Evolutionary conservation across 2,888 invertebrate genomes (phyloP).

Genomic region (Hoplodrina ambigua): DNA sequence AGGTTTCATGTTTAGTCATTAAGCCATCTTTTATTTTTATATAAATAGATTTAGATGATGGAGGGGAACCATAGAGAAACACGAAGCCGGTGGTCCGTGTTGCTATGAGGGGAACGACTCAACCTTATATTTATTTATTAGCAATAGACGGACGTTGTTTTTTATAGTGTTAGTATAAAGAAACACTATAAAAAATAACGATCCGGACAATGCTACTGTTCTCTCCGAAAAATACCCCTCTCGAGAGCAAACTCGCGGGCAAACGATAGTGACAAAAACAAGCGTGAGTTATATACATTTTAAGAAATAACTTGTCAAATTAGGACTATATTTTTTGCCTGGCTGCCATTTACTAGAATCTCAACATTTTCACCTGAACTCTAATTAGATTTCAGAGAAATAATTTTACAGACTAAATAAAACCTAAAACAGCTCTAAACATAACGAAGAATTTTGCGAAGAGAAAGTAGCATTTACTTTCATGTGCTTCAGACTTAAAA

Average conservation of each 20-base stretch:
- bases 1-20: no score
- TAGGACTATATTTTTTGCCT: slow-evolving; percentile 9
- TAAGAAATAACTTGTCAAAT: not conserved
- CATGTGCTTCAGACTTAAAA: not conserved
- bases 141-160: no score
- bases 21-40: no score
- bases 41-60: no score
- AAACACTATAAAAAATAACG: no score
- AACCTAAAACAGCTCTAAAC: slow-evolving; percentile 4
- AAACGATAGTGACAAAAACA: not conserved
- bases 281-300: not conserved
- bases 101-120: no score
- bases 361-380: slow-evolving; percentile 8
- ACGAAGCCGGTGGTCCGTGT: no score
- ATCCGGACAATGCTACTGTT: no score
- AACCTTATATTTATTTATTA: no score
- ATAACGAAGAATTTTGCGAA: not conserved
- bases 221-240: not conserved
- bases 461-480: not conserved
- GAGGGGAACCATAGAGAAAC: no score
- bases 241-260: no score
- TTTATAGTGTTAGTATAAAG: no score
- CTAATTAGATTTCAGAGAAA: slow-evolving; percentile 7
- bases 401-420: not conserved
- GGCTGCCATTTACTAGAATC: not conserved